Conservation (phyloP, 2,797 vertebrate species). For the Knipowitschia caucasica region DNA sequence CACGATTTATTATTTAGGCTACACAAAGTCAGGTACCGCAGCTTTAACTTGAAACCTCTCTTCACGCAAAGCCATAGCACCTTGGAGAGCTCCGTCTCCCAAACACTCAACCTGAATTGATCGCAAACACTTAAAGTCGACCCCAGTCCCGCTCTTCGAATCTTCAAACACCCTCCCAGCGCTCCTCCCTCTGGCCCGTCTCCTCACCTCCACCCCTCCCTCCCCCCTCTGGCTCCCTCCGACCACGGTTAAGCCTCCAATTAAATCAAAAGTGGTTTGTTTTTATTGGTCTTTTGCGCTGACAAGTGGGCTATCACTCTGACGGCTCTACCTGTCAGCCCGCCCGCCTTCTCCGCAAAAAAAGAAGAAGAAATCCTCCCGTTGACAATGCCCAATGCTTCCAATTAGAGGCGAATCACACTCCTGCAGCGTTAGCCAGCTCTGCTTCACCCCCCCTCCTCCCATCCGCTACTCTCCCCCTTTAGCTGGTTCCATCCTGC, state of each 20-base stretch:
- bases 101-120: slow-evolving; percentile 21
- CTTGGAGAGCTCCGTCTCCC: slow-evolving; percentile 44
- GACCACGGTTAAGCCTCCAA: slow-evolving; percentile 87
- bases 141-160: slow-evolving; percentile 72
- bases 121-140: slow-evolving; percentile 42
- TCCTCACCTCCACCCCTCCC: background rate
- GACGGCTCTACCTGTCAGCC: slow-evolving; percentile 95
- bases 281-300: slow-evolving; percentile 99
- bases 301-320: slow-evolving; percentile 99
- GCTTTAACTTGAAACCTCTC: too few species aligned
- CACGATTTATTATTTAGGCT: too few species aligned
- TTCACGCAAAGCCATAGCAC: too few species aligned
- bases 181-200: slow-evolving; percentile 49
- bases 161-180: slow-evolving; percentile 46
- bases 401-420: slow-evolving; percentile 97
- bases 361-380: slow-evolving; percentile 82
- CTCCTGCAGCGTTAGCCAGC: slow-evolving; percentile 91
- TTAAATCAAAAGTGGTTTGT: slow-evolving; percentile 99
- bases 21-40: too few species aligned
- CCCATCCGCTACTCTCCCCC: slow-evolving; percentile 14
- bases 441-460: slow-evolving; percentile 75
- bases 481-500: background rate
- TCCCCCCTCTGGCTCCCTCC: slow-evolving; percentile 44
- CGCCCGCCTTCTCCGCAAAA: background rate
- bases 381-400: slow-evolving; percentile 99